Evolutionary conservation across 2,888 invertebrate species (phyloP).

Genomic region (Mechanitis messenoides): DNA sequence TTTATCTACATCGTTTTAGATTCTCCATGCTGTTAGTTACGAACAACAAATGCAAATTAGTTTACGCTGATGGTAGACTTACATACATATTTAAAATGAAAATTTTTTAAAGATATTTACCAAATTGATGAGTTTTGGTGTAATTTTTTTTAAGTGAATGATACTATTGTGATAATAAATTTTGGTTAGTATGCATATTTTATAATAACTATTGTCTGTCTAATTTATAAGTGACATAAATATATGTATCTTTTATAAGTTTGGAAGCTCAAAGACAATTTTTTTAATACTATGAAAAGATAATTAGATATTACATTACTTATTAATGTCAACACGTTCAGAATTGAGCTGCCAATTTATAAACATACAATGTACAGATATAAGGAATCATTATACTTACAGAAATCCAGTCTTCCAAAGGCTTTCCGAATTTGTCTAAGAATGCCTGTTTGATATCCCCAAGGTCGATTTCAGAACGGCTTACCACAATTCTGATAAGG

Average conservation of each 20-base stretch:
- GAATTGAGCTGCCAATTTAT: not conserved
- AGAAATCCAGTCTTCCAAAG: conserved; percentile 89
- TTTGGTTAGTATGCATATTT: not conserved
- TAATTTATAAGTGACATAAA: not conserved
- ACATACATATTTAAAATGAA: conserved; percentile 3
- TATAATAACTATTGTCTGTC: not conserved
- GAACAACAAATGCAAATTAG: conserved; percentile 6
- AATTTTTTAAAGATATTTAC: not conserved
- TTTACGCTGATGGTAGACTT: too few species aligned
- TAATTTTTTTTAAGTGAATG: not conserved
- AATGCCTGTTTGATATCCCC: conserved; percentile 95
- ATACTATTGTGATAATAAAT: conserved; percentile 3
- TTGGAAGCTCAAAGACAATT: not conserved
- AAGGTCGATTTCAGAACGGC: conserved; percentile 93
- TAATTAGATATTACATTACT: not conserved
- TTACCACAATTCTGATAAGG: conserved; percentile 92
- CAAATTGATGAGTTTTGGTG: not conserved
- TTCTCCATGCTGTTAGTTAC: conserved; percentile 34
- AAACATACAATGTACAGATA: conserved; percentile 2
- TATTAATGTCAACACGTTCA: too few species aligned
- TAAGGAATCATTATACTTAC: conserved; percentile 72
- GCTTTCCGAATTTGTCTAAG: conserved; percentile 87
- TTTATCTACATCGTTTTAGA: conserved; percentile 22
- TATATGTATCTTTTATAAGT: not conserved
- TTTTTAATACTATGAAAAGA: too few species aligned